Conservation (phyloP, 1,140 invertebrate species). For the Oncopodura yosiiana region DNA sequence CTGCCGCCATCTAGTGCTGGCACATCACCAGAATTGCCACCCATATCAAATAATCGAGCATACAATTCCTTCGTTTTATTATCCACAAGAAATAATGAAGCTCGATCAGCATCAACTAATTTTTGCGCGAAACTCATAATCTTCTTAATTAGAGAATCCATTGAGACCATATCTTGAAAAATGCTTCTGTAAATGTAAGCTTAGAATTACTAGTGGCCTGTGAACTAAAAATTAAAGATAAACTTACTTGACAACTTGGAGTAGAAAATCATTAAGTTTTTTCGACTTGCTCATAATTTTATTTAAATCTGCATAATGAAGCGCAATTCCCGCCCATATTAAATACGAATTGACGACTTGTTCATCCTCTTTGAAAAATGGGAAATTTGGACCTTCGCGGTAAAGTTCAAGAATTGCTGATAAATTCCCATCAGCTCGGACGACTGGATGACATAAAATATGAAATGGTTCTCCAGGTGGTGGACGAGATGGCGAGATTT, state of each 20-base stretch:
- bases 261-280: constrained; percentile 58
- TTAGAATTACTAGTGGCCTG: background rate
- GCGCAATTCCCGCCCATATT: constrained; percentile 53
- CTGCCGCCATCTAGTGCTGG: constrained; percentile 32
- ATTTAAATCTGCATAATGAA: constrained; percentile 54
- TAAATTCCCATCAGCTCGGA: constrained; percentile 48
- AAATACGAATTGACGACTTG: constrained; percentile 52
- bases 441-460: constrained; percentile 47
- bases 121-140: constrained; percentile 70
- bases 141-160: constrained; percentile 68
- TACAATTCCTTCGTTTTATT: constrained; percentile 60
- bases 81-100: constrained; percentile 65
- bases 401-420: constrained; percentile 47
- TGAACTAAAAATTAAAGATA: background rate
- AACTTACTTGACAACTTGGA: constrained; percentile 58
- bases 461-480: constrained; percentile 35
- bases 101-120: constrained; percentile 66
- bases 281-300: constrained; percentile 54
- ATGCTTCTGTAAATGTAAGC: constrained; percentile 46
- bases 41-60: constrained; percentile 69
- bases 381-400: constrained; percentile 37
- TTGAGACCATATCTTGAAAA: constrained; percentile 70
- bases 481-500: background rate
- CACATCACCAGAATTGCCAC: constrained; percentile 40
- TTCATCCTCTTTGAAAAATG: constrained; percentile 56